Percentiles rank a stretch among this genome's conserved stretches.
Conservation (phyloP, 2,888 invertebrate species). For the Suillia variegata region DNA sequence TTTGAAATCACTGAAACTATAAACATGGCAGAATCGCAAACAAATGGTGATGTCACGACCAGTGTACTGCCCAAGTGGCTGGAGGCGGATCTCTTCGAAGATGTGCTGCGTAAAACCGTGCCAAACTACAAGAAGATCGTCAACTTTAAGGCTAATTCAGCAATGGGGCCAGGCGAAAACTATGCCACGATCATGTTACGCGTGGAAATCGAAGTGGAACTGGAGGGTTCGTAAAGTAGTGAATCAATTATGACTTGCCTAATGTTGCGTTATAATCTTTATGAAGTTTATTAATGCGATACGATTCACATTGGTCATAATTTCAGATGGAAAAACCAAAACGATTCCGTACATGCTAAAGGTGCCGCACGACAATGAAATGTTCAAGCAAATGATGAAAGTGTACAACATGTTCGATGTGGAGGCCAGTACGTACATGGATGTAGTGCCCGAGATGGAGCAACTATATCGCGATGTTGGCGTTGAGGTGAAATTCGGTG, state of each 20-base stretch:
- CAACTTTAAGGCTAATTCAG: constrained; percentile 36
- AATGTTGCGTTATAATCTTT: too few species aligned
- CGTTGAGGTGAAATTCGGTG: constrained; percentile 33
- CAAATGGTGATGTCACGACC: neutral
- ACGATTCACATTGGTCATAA: too few species aligned
- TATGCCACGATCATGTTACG: constrained; percentile 52
- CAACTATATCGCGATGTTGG: constrained; percentile 40
- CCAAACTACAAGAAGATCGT: constrained; percentile 30
- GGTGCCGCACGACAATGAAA: constrained; percentile 28
- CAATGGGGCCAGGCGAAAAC: constrained; percentile 48
- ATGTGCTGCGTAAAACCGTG: constrained; percentile 30
- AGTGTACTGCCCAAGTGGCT: constrained; percentile 44
- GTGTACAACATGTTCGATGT: constrained; percentile 37
- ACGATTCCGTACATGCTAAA: constrained; percentile 36
- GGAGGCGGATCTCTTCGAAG: constrained; percentile 34
- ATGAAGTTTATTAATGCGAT: too few species aligned
- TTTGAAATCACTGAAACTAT: too few species aligned
- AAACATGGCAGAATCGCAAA: neutral
- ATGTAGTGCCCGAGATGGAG: constrained; percentile 42
- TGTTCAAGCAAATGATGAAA: constrained; percentile 28
- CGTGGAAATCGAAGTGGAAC: constrained; percentile 39
- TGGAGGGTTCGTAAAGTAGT: too few species aligned
- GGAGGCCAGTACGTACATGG: constrained; percentile 42
- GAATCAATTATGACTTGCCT: too few species aligned
- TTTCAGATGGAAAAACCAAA: constrained; percentile 32